Base-by-base conservation (phyloP, 1,140 invertebrate genomes). In the Tyrophagus putrescentiae region DNA sequence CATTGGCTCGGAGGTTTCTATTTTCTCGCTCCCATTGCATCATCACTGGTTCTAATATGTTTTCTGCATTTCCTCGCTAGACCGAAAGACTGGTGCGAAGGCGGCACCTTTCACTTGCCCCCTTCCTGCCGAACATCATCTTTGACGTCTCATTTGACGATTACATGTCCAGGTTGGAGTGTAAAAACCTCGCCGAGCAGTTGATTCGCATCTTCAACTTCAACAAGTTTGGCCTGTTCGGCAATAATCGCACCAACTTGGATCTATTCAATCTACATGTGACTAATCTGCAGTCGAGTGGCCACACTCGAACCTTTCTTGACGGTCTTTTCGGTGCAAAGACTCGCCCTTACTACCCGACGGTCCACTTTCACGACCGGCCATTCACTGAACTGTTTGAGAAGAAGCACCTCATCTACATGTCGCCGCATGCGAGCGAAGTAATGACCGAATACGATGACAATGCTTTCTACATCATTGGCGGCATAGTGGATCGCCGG, bases 401-500 rank as follows among this genome's bases (percentile, higher is more conserved):
- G 0, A 84, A 79, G 70, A 72, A 85, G 13, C 76, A 84, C 62
- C 71, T 95, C 21, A 82, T 94, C 1, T 94, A 94, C 72, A 72
- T 95, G 18, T 85, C 87, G 41, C 87, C 89, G 23, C 80, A 94
- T 73, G 82, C 82, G 64, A 73, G 75, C 21, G 73, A 82, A 44
- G 78, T 82, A 66, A 65, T 94, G 57, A 70, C 68, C 16, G 67
- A 75, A 31, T 91, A 77, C 73, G 80, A 89, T 74, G 77, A 77
- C 66, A 79, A 91, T 70, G 78, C 79, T 63, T 71, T 88, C 18
- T 93, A 92, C 68, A 87, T 95, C 57, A 78, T 95, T 64, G 90
- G 89, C 27, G 85, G 78, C 60, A 81, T 89, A 72, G 85, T 92
- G 44, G 88, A 93, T 70, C 16, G 57, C 32, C 18, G 21, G 6